Conservation (phyloP, 2,113 vertebrate species). For the Gnathonemus echidnorhynchus region DNA sequence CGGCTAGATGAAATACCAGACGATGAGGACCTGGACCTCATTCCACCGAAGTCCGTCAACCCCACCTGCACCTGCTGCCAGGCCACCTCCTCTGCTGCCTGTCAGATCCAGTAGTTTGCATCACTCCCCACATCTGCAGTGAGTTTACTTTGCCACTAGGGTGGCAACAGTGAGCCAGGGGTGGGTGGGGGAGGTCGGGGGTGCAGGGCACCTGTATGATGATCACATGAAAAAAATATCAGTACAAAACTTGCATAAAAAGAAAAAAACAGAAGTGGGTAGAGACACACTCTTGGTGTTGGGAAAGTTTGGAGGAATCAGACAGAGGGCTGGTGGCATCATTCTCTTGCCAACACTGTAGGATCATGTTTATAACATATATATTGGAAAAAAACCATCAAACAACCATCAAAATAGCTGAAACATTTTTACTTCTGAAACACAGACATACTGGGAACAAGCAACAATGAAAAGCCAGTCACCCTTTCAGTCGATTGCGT, state of each 20-base stretch:
- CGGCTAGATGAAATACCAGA: conserved; percentile 95
- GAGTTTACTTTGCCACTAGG: conserved; percentile 38
- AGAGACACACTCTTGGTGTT: conserved; percentile 52
- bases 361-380: not conserved
- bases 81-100: conserved; percentile 91
- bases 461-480: not conserved
- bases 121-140: conserved; percentile 37
- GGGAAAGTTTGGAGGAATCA: not conserved
- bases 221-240: conserved; percentile 8
- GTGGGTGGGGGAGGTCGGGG: not conserved
- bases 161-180: conserved; percentile 37
- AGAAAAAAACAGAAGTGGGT: conserved; percentile 60
- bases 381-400: not conserved
- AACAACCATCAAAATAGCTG: not conserved
- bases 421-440: not conserved
- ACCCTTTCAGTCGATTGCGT: not conserved
- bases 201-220: too few relatives aligned
- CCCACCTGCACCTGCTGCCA: conserved; percentile 99
- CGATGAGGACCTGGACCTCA: conserved; percentile 94
- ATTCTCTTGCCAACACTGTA: conserved; percentile 14
- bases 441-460: not conserved
- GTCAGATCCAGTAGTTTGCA: conserved; percentile 88
- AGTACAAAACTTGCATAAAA: conserved; percentile 19
- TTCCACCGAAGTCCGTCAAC: conserved; percentile 93
- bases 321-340: not conserved